A percentile compares a stretch with the other conserved stretches of the same genome.
phyloP scores from a whole-genome alignment of 1,140 invertebrate genomes.

The Euura saliciscinereae region DNA sequence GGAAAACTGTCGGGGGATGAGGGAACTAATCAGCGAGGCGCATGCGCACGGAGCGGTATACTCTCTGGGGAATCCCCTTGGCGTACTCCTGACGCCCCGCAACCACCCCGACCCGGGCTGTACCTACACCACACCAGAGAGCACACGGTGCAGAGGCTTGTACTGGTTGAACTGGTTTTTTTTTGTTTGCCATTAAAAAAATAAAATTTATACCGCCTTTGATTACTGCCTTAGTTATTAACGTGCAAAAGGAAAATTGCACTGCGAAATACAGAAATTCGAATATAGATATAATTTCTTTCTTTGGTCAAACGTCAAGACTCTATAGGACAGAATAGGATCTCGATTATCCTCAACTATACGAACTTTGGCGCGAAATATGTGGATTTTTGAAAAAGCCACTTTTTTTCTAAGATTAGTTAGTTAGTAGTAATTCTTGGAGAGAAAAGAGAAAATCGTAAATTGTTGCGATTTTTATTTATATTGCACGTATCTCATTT shows the following conservation, averaged over 20 bases:
- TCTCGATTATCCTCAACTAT: too few relatives aligned
- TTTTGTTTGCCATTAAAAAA: background rate
- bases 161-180: background rate
- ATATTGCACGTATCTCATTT: too few relatives aligned
- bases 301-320: too few relatives aligned
- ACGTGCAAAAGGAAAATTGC: background rate
- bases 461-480: too few relatives aligned
- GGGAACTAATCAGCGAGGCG: slow-evolving; percentile 54
- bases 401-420: too few relatives aligned
- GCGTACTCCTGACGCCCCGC: slow-evolving; percentile 51
- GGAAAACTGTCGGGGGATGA: slow-evolving; percentile 37
- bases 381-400: too few relatives aligned
- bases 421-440: too few relatives aligned
- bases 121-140: background rate
- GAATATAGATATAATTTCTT: too few relatives aligned
- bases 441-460: too few relatives aligned
- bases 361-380: too few relatives aligned
- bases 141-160: background rate
- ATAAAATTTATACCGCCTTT: background rate
- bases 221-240: background rate
- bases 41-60: slow-evolving; percentile 47
- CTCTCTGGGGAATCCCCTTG: slow-evolving; percentile 49
- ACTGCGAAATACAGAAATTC: too few relatives aligned
- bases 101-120: slow-evolving; percentile 21
- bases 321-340: too few relatives aligned